Evolutionary conservation across 2,888 invertebrate genomes (phyloP).

Genomic region (Campopleginae sp.): DNA sequence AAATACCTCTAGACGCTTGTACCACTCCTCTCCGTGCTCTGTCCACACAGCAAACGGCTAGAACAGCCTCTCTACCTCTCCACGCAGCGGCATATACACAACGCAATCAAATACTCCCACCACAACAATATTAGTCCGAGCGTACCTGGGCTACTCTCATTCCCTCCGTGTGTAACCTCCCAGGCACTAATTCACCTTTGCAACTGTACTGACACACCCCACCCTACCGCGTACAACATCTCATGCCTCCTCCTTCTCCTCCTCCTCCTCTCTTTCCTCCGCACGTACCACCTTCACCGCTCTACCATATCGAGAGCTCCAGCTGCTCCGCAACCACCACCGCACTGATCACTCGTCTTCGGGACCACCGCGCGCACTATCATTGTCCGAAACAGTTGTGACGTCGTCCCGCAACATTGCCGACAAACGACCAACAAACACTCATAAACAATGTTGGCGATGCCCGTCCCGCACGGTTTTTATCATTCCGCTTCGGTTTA

Average conservation of each 20-base stretch:
- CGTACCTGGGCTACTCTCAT: conserved; percentile 71
- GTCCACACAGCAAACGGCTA: conserved; percentile 51
- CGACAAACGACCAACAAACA: conserved; percentile 47
- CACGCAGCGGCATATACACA: conserved; percentile 48
- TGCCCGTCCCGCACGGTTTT: conserved; percentile 34
- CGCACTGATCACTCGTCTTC: conserved; percentile 38
- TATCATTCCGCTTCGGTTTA: conserved; percentile 23
- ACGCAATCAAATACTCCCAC: conserved; percentile 71
- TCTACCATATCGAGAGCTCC: conserved; percentile 25
- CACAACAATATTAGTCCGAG: conserved; percentile 60
- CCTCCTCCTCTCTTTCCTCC: conserved; percentile 36
- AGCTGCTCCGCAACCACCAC: conserved; percentile 27
- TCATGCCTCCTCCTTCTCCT: conserved; percentile 61
- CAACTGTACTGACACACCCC: conserved; percentile 74
- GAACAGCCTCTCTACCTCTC: conserved; percentile 63
- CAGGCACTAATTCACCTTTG: conserved; percentile 78
- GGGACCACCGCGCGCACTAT: conserved; percentile 43
- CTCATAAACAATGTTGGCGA: conserved; percentile 21
- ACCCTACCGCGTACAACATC: conserved; percentile 55
- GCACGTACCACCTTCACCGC: conserved; percentile 62
- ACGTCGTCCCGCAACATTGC: conserved; percentile 62
- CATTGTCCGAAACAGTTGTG: conserved; percentile 32
- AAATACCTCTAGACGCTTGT: conserved; percentile 33
- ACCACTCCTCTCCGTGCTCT: conserved; percentile 62
- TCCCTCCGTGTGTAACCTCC: conserved; percentile 73